Base-by-base conservation (phyloP, 2,797 vertebrate species). In the Danio jaintianensis region DNA sequence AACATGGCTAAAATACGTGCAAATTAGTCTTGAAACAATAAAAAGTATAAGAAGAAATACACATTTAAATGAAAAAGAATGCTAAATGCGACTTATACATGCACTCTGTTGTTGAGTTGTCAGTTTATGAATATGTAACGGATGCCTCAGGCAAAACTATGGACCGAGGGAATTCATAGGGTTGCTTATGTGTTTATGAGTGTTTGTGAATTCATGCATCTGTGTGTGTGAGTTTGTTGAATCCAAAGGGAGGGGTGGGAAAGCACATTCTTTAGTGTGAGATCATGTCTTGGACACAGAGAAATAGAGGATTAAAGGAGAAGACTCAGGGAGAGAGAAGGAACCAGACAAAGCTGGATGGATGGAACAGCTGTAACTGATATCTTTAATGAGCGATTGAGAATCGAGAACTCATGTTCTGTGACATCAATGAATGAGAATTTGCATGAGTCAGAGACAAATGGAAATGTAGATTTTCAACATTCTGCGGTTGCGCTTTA, bases 191-290 rank as follows among this genome's bases (percentile, higher is more conserved):
- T 66, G 16, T 72, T 52, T 47, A 29, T 59, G 47, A 45, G 11
- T 50, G 16, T 56, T 13, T 47, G 13, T 56, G 36, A 58, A 40
- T 61, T n/a, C 43, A 29, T 70, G 47, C 36, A n/a, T 45, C 15
- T 69, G 52, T 77, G 68, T 66, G 42, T 52, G 64, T 40, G 64
- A 70, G 52, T 45, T 72, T 68, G 63, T 59, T 20, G 69, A 45
- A 69, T 63, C 59, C 45, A 36, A 45, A 86, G 86, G 87, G 87
- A 90, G 88, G 87, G 88, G 62, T 80, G 87, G 79, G 86, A 86
- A 86, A 88, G 90, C 91, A 93, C 94, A 95, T 94, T 95, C 93
- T 94, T 95, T 87, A 40, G 87, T 78, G 89, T 91, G 92, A 93
- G 93, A 91, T 94, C 94, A 94, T 89, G 85, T 89, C 90, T 94